phyloP scores from a whole-genome alignment of 2,113 vertebrate genomes.

The Petromus typicus region DNA sequence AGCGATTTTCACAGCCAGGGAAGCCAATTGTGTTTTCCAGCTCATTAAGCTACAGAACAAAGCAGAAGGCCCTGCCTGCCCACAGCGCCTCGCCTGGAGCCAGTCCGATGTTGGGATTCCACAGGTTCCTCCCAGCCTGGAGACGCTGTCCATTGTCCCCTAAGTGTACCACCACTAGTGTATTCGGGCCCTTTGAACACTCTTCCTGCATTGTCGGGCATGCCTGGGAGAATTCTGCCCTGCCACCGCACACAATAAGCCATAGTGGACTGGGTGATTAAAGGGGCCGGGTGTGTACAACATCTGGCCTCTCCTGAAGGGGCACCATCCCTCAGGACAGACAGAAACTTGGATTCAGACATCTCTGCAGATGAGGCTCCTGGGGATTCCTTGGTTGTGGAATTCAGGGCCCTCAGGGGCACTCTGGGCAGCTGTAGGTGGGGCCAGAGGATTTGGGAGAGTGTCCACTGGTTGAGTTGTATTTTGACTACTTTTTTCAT shows the following conservation, averaged over 20 bases:
- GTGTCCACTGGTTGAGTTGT: background rate
- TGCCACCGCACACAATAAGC: background rate
- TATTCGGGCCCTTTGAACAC: conserved; percentile 87
- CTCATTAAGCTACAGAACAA: conserved; percentile 89
- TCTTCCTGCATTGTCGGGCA: conserved; percentile 87
- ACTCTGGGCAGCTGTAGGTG: background rate
- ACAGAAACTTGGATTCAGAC: background rate
- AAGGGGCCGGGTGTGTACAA: conserved; percentile 57
- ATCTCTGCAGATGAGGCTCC: background rate
- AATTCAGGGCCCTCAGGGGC: no score
- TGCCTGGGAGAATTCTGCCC: conserved; percentile 50
- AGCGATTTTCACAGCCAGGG: conserved; percentile 92
- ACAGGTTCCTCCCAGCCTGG: conserved; percentile 77
- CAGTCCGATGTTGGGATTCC: conserved; percentile 51
- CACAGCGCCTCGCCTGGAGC: conserved; percentile 60
- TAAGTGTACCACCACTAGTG: conserved; percentile 89
- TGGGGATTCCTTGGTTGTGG: background rate
- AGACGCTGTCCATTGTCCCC: conserved; percentile 80
- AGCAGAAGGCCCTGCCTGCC: conserved; percentile 71
- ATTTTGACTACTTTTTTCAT: no score
- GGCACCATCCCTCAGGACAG: background rate
- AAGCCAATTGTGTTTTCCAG: conserved; percentile 93
- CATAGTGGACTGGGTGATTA: conserved; percentile 66
- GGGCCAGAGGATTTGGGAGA: background rate
- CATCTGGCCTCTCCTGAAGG: conserved; percentile 15